Conservation (phyloP, 2,888 invertebrate genomes). For the Pristionchus japonicus region DNA sequence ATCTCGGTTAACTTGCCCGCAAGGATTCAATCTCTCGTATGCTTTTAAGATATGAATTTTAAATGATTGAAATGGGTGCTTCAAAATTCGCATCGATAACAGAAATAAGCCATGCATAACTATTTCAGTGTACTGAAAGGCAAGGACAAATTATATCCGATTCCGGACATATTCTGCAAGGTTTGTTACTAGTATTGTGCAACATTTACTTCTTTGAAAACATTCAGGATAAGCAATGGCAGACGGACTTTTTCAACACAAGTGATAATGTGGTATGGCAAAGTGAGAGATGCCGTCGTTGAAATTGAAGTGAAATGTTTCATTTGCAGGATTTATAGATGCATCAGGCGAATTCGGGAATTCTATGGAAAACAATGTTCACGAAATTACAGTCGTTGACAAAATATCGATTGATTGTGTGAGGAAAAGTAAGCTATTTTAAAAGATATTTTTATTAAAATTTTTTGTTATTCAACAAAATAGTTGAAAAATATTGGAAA, state of each 20-base stretch:
- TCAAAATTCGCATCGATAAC: too few relatives aligned
- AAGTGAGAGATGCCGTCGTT: not conserved
- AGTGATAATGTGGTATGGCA: not conserved
- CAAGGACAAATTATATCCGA: not conserved
- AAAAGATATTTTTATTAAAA: not conserved
- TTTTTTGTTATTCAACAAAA: not conserved
- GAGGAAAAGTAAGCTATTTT: not conserved
- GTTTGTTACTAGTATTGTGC: not conserved
- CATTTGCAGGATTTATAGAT: not conserved
- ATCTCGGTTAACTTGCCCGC: not conserved
- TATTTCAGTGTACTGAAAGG: not conserved
- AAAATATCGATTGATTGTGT: not conserved
- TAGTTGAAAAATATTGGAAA: too few relatives aligned
- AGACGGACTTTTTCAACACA: not conserved
- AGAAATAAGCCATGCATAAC: not conserved
- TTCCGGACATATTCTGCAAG: not conserved
- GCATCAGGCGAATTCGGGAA: not conserved
- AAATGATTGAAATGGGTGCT: not conserved
- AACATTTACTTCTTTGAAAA: not conserved
- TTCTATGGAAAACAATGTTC: not conserved
- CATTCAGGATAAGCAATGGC: not conserved
- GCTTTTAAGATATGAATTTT: not conserved
- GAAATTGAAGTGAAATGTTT: not conserved
- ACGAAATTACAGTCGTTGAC: not conserved
- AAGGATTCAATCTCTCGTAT: not conserved